phyloP scores from a whole-genome alignment of 2,113 vertebrate genomes.

The Marmota flaviventris region DNA sequence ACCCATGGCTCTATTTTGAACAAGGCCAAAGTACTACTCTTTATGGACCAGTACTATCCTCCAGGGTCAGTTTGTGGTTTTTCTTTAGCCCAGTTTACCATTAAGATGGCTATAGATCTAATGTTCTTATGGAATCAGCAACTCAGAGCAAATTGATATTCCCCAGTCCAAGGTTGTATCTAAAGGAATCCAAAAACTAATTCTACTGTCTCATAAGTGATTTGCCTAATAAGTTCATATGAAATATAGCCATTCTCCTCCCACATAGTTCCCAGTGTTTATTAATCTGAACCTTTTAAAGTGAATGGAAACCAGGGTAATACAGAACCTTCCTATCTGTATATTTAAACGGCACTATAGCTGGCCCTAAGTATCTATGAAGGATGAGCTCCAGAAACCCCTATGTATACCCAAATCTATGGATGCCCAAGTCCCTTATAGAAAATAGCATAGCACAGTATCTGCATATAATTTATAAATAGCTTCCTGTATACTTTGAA shows the following conservation, averaged over 20 bases:
- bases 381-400: not conserved
- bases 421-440: not conserved
- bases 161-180: not conserved
- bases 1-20: not conserved
- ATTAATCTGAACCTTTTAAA: constrained; percentile 23
- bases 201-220: not conserved
- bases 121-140: not conserved
- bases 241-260: not conserved
- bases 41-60: constrained; percentile 2
- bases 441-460: not conserved
- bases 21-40: not conserved
- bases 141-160: not conserved
- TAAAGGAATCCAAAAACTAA: constrained; percentile 4
- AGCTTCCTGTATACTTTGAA: not conserved
- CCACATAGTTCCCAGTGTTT: not conserved
- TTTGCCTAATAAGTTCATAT: not conserved
- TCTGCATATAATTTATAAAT: not conserved
- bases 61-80: not conserved
- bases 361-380: not conserved
- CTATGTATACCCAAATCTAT: too few species aligned
- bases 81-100: not conserved
- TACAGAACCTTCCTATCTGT: not conserved
- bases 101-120: not conserved
- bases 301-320: constrained; percentile 10
- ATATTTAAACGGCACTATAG: not conserved